Conservation (phyloP, 2,797 vertebrate species). For the Sebastes flavidus region DNA sequence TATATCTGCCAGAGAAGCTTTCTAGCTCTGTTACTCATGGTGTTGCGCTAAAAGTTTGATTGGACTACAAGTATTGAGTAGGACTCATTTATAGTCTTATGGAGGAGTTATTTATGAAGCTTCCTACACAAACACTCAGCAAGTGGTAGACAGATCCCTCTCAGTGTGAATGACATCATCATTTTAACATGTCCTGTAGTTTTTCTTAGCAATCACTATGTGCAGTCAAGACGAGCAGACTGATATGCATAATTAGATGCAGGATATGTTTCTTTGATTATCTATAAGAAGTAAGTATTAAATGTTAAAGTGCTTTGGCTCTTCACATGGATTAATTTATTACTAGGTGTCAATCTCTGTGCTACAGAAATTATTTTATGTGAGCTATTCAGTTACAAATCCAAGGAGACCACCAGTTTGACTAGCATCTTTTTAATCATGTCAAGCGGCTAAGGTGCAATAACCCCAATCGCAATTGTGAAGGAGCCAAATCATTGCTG, state of each 20-base stretch:
- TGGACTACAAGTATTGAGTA: conserved; percentile 48
- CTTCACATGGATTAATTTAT: background rate
- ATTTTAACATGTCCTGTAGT: background rate
- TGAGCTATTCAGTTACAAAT: background rate
- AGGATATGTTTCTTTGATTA: background rate
- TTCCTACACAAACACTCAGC: conserved; percentile 28
- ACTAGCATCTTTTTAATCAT: conserved; percentile 26
- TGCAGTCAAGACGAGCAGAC: background rate
- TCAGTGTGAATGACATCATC: conserved; percentile 11
- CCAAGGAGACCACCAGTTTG: conserved; percentile 3
- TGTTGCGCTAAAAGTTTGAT: conserved; percentile 41
- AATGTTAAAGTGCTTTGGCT: background rate
- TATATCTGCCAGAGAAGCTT: conserved; percentile 1
- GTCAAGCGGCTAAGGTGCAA: conserved; percentile 6
- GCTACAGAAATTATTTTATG: background rate
- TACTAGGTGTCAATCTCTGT: background rate
- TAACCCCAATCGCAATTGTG: conserved; percentile 7
- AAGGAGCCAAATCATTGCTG: background rate
- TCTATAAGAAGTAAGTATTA: background rate
- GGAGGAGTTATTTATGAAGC: conserved; percentile 36
- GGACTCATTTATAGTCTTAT: background rate
- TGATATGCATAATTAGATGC: background rate
- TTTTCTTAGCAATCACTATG: background rate
- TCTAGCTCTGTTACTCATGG: conserved; percentile 4
- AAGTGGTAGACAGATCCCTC: background rate